Evolutionary conservation across 2,113 vertebrate genomes (phyloP).

Genomic region (Pteruthius melanotis): DNA sequence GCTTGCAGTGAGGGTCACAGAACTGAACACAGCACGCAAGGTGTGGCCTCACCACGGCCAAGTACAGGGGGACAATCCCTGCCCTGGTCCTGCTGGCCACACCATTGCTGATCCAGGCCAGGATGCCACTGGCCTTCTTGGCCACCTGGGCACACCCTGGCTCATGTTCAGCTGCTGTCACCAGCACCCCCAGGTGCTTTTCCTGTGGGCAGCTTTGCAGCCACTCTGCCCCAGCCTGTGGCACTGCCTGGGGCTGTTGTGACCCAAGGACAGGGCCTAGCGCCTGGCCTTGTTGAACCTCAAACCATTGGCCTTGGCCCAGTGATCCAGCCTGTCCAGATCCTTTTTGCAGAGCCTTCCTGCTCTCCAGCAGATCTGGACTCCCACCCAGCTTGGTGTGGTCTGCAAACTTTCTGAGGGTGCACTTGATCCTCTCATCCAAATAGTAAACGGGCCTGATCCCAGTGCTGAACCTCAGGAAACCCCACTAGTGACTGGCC

Average conservation of each 20-base stretch:
- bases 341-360: too few species aligned
- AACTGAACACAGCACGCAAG: neutral
- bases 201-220: neutral
- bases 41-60: neutral
- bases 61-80: neutral
- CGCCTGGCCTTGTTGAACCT: neutral
- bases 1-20: neutral
- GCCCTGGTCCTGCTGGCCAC: neutral
- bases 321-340: too few species aligned
- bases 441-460: neutral
- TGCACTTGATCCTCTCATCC: neutral
- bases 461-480: neutral
- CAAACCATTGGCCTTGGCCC: too few species aligned
- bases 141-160: neutral
- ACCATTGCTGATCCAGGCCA: neutral
- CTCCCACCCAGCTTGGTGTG: neutral
- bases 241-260: neutral
- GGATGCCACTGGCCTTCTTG: neutral
- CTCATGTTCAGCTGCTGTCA: neutral
- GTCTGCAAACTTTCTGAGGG: neutral
- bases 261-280: neutral
- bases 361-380: too few species aligned
- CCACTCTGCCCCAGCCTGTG: neutral
- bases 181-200: neutral
- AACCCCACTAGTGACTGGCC: neutral